Evolutionary conservation across 2,797 vertebrate species (phyloP).

Genomic region (Chrysocyon brachyurus): DNA sequence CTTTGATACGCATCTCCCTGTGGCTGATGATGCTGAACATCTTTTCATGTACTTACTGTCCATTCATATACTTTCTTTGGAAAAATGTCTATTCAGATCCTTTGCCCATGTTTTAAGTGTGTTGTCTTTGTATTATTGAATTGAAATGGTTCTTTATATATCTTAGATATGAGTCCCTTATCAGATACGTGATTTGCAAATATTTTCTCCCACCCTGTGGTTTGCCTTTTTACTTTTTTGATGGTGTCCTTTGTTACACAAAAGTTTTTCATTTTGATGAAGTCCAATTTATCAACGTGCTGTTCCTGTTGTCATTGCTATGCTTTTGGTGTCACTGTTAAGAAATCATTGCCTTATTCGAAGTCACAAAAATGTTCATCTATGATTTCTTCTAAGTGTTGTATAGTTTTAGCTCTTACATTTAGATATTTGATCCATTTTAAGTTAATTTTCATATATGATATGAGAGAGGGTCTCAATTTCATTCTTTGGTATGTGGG

Average conservation of each 20-base stretch:
- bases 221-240: background rate
- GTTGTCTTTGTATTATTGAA: background rate
- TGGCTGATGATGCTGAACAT: background rate
- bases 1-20: background rate
- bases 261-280: background rate
- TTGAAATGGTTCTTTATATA: background rate
- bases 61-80: background rate
- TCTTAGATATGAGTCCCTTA: background rate
- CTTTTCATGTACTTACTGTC: background rate
- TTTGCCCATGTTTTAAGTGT: background rate
- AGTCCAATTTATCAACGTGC: background rate
- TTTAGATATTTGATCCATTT: background rate
- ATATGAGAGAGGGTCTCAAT: background rate
- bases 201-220: background rate
- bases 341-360: background rate
- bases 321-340: background rate
- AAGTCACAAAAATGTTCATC: background rate
- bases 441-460: background rate
- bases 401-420: background rate
- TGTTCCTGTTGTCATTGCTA: background rate
- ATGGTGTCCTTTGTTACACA: background rate
- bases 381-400: constrained; percentile 29
- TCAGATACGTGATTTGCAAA: background rate
- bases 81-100: background rate
- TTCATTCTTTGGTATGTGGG: background rate